Evolutionary conservation across 2,888 invertebrate genomes (phyloP), one percentile per base, ranked within the genome.

Genomic region (Troglohyphantes excavatus): DNA sequence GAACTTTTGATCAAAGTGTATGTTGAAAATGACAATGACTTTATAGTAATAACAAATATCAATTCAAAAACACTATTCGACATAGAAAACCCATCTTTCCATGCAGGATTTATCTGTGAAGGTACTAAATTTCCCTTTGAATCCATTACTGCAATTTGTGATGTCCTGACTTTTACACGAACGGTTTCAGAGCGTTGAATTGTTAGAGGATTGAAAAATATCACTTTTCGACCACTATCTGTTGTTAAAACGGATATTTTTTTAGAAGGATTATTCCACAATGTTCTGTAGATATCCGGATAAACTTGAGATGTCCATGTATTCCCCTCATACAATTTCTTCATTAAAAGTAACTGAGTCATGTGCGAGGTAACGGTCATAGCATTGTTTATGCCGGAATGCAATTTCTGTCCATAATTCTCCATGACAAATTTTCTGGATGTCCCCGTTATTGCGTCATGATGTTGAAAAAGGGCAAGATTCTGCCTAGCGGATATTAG

Each of bases 361-460:
- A 90, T 53, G 70, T 92, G 91, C n/a, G 92, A 90, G 93, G 97
- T 97, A 90, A 97, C 94, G 79, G 95, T 95, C 17, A 96, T 95
- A 91, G 96, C 95, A 93, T 97, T 96, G 89, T 96, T 96, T 75
- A 97, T 95, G 90, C 97, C 96, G 91, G 97, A 96, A 92, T 97
- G 96, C 46, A 98, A 93, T 92, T 97, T 97, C 73, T 96, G 94
- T 0, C 97, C 97, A 93, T 98, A 99, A 93, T 99, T 99, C 90
- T 96, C 95, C 96, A 98, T 98, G 0, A 99, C 99, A 92, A 95
- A 96, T 0, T 96, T 95, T 93, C 97, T 98, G 0, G 98, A 97
- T 0, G 99, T 99, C 3, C 99, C 99, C 0, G 99, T 99, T 86
- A 99, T 98, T 11, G 98, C 99, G 93, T 99, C 99, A 93, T 99